Conservation (phyloP, 2,797 vertebrate species). For the Numenius phaeopus region DNA sequence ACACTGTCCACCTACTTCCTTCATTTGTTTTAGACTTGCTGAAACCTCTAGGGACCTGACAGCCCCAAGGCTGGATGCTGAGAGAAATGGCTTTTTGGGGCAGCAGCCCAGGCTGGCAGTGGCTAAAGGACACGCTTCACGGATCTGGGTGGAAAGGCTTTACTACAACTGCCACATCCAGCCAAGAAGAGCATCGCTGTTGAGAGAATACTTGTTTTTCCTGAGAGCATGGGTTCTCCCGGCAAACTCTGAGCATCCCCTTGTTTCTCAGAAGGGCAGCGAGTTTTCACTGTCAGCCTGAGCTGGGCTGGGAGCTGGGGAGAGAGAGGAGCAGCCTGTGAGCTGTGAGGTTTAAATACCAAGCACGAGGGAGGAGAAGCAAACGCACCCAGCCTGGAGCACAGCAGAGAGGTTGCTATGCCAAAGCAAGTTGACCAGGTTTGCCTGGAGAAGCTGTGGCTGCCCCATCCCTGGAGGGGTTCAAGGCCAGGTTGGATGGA, state of each 20-base stretch:
- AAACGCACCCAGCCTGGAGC: neutral
- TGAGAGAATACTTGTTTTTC: neutral
- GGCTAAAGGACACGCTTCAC: neutral
- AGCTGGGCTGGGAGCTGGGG: neutral
- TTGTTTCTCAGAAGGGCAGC: neutral
- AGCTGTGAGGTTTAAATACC: neutral
- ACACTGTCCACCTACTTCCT: neutral
- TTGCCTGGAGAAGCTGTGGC: too few relatives aligned
- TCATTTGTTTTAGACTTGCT: neutral
- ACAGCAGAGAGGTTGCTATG: neutral
- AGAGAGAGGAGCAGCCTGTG: neutral
- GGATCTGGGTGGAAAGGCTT: neutral
- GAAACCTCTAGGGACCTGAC: neutral
- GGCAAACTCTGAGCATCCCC: neutral
- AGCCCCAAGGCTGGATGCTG: neutral
- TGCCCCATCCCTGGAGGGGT: too few relatives aligned
- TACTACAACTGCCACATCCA: neutral
- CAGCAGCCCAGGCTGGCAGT: neutral
- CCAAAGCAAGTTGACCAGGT: neutral
- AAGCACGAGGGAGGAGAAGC: neutral
- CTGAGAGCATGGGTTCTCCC: neutral
- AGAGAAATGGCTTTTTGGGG: neutral
- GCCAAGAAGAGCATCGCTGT: neutral
- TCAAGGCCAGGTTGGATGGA: too few relatives aligned
- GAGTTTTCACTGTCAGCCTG: neutral